Evolutionary conservation across 2,888 invertebrate genomes (phyloP), one percentile per base, ranked within the genome.

Genomic region (Microplitis deprimator): DNA sequence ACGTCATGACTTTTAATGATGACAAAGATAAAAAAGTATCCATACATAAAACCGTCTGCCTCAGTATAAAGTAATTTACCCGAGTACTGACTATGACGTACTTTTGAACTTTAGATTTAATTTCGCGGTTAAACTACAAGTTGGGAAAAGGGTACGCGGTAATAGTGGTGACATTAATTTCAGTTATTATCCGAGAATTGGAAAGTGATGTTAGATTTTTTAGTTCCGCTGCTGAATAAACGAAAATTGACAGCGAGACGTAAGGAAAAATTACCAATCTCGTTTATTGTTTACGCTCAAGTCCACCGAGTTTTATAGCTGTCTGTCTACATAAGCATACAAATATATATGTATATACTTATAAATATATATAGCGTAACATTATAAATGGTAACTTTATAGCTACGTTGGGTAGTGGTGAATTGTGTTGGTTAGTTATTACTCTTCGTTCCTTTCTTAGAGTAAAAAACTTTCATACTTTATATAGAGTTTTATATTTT

Each of bases 321-420:
- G 50, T 50, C 8, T 50, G 50, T 50, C 50, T 50, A 50, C 13
- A 29, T 29, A 29, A 29, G 3, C 29, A 29, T 29, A 20, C 10
- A 50, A 50, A 50, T 50, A 13, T 50, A 50, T 50, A 20, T 50
- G 50, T 50, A 50, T 50, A 50, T 50, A 50, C 7, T 70, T 77
- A 77, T 74, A 41, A 77, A 59, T 50, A 39, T 39, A 64, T 39
- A 13, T 73, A 59, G 20, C n/a, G 50, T 20, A 20, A 50, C 50
- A 67, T 67, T 73, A 67, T 73, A 73, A 73, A 73, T 73, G 73
- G 73, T 73, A 73, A 73, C 67, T 73, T 73, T 73, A 73, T 73
- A 73, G 73, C 67, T n/a, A 67, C 50, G 50, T 8, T 13, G 50
- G 50, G 50, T 50, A 50, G 50, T 50, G 50, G 50, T 50, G 50